These are phyloP conservation scores for Bombus impatiens DNA, from an alignment of 1,140 invertebrate species.

Conservation along the genomic window DNA sequence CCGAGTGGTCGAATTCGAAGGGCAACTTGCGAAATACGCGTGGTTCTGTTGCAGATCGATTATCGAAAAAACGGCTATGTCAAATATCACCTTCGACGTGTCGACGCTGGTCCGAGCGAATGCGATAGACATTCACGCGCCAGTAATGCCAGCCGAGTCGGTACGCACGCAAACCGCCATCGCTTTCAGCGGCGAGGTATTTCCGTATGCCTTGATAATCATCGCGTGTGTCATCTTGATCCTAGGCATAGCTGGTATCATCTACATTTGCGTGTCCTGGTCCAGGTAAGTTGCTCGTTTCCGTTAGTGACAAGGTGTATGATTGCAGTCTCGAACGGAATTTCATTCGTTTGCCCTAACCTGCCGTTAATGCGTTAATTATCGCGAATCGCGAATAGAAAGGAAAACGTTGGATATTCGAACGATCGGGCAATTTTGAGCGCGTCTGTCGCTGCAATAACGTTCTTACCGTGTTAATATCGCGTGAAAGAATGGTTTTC, in stretches of 20 bases:
- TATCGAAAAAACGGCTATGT: constrained; percentile 83
- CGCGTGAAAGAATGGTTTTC: neutral
- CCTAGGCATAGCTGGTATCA: constrained; percentile 91
- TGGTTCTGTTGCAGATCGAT: constrained; percentile 75
- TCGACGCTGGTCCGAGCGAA: constrained; percentile 85
- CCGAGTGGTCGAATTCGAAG: neutral
- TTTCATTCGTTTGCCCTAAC: no score
- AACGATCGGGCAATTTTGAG: no score
- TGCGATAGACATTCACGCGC: constrained; percentile 87
- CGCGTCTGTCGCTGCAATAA: no score
- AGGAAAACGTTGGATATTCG: neutral
- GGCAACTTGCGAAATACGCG: neutral
- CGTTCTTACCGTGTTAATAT: neutral
- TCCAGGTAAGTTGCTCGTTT: constrained; percentile 87
- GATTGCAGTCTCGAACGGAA: neutral
- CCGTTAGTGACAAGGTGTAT: neutral
- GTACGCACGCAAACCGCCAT: constrained; percentile 83
- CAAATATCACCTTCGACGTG: constrained; percentile 87
- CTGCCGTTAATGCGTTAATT: no score
- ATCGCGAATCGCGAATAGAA: no score
- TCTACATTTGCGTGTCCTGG: constrained; percentile 96
- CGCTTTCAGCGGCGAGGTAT: constrained; percentile 87
- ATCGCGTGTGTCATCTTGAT: constrained; percentile 94
- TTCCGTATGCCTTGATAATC: constrained; percentile 93
- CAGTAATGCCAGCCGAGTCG: constrained; percentile 81